Conservation (phyloP, 1,140 invertebrate species). For the Zaprionus kolodkinae region DNA sequence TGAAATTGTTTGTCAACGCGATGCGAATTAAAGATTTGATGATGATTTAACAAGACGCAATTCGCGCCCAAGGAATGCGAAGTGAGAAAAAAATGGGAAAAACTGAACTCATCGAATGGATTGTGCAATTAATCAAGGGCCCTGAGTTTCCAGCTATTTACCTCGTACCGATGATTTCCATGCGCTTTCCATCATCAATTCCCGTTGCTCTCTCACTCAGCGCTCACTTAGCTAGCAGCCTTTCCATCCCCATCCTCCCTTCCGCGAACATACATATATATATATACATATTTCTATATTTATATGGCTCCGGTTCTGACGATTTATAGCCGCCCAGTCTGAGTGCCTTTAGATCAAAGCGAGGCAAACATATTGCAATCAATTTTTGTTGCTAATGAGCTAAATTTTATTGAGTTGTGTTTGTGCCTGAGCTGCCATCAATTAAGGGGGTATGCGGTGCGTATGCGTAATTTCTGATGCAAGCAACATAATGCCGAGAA, state of each 20-base stretch:
- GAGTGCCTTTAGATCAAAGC: conserved; percentile 78
- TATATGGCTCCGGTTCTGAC: conserved; percentile 21
- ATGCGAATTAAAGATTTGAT: conserved; percentile 45
- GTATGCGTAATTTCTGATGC: conserved; percentile 42
- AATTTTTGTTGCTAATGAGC: conserved; percentile 77
- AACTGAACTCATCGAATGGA: conserved; percentile 11
- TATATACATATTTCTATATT: conserved; percentile 40
- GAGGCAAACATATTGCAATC: conserved; percentile 73
- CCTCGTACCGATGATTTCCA: conserved; percentile 18
- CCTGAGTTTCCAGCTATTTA: conserved; percentile 30
- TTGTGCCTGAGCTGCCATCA: conserved; percentile 6
- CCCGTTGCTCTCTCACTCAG: conserved; percentile 40
- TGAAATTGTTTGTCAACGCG: conserved; percentile 77
- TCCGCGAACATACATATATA: conserved; percentile 17
- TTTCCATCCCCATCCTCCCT: neutral
- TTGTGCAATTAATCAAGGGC: conserved; percentile 69
- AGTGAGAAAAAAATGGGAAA: conserved; percentile 5
- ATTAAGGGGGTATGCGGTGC: conserved; percentile 19
- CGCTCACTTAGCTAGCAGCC: conserved; percentile 15
- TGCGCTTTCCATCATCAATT: conserved; percentile 52
- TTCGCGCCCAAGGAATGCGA: conserved; percentile 20
- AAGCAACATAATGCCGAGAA: conserved; percentile 17
- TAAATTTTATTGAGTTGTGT: conserved; percentile 75
- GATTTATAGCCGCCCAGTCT: conserved; percentile 53
- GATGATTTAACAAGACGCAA: conserved; percentile 58